A percentile compares a stretch with the other conserved stretches of the same genome.
Evolutionary conservation across 2,888 invertebrate species (phyloP).

Genomic region (Caenorhabditis sulstoni): DNA sequence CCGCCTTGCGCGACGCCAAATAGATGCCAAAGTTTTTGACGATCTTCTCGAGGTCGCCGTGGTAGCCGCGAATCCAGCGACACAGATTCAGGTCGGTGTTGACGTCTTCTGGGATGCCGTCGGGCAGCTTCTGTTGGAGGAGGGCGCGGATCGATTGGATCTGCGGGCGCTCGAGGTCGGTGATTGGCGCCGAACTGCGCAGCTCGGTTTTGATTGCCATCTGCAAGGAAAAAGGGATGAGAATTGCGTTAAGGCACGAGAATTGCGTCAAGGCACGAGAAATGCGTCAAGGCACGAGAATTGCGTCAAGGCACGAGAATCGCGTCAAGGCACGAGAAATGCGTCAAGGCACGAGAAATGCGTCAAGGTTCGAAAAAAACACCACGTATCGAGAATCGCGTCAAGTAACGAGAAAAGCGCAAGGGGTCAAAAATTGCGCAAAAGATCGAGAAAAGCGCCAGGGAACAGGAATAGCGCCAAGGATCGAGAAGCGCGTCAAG

Average conservation of each 20-base stretch:
- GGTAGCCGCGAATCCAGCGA: conserved; percentile 71
- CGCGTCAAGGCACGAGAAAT: neutral
- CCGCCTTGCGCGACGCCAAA: conserved; percentile 65
- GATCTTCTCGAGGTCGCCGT: conserved; percentile 61
- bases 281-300: neutral
- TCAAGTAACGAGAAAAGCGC: too few relatives aligned
- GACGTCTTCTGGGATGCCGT: conserved; percentile 70
- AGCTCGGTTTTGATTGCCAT: conserved; percentile 45
- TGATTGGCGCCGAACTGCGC: conserved; percentile 32
- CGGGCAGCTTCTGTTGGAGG: conserved; percentile 43
- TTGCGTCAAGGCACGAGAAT: neutral
- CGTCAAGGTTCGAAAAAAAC: neutral
- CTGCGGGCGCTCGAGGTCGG: conserved; percentile 27
- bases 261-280: neutral
- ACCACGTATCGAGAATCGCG: too few relatives aligned
- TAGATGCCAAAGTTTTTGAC: conserved; percentile 65
- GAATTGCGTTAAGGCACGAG: neutral
- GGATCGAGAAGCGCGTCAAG: too few relatives aligned
- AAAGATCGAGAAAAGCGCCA: too few relatives aligned
- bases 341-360: neutral
- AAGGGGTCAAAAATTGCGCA: too few relatives aligned
- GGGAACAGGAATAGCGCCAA: too few relatives aligned
- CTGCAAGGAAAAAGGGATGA: neutral
- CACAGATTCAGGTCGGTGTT: conserved; percentile 71
- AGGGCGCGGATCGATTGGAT: conserved; percentile 45